Evolutionary conservation across 1,140 invertebrate genomes (phyloP), one percentile per base, ranked within the genome.

Genomic region (Leguminivora glycinivorella): DNA sequence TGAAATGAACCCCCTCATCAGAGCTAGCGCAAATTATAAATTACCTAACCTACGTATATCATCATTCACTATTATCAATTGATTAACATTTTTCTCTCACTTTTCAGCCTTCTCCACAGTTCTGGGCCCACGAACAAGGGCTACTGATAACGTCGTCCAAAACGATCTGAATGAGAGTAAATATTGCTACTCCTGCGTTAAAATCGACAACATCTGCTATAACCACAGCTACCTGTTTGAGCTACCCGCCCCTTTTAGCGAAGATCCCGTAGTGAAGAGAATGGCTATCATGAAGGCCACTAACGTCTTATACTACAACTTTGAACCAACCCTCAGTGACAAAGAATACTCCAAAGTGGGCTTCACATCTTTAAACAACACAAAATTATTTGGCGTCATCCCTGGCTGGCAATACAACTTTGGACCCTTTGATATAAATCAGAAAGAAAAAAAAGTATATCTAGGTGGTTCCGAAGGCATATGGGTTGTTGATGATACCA

Each of bases 391-490:
- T 14, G 80, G 38, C 0, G 78, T 75, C 5, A 52, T 52, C 14
- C 2, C n/a, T 10, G 83, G 80, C 17, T 67, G 71, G n/a, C 70
- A 80, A 17, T n/a, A 85, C 67, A 91, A 91, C 67, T 86, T 91
- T 31, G 84, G 83, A 4, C 81, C 83, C 12, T 87, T 91, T 58
- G 87, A 82, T 68, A 75, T 91, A 5, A 83, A 90, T 66, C 85
- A 91, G 67, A 78, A 79, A 12, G 85, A 85, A 14, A 75, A 67
- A 1, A 56, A 83, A 2, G 74, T 90, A 14, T 91, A 90, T 63
- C 74, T 90, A 38, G 89, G 89, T 2, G 86, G 88, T 0, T 75
- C 77, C 29, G 83, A 87, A 60, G 87, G 87, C 0, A 83, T 90
- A 29, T 89, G 80, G 47, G 9, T 69, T 85, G n/a, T 83, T 86